Percentiles rank a stretch among this genome's conserved stretches.
Conservation (phyloP, 2,113 vertebrate species). For the Ursus arctos region DNA sequence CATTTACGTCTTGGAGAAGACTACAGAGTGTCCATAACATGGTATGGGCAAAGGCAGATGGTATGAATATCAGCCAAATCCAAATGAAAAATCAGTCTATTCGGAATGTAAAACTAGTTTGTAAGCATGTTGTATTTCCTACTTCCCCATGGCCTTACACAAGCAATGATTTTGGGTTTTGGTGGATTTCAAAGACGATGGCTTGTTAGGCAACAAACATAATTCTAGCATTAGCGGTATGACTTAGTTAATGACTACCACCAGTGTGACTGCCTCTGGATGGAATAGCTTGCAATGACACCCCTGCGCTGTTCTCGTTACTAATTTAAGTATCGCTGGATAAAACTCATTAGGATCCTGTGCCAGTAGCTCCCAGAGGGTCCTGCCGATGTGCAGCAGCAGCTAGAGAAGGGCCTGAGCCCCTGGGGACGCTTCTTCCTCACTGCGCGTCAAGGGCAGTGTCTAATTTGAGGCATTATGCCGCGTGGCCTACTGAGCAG, state of each 20-base stretch:
- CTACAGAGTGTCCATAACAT: not conserved
- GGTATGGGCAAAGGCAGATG: not conserved
- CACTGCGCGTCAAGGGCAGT: not conserved
- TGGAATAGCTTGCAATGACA: not conserved
- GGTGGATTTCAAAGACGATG: not conserved
- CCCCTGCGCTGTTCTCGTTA: not conserved
- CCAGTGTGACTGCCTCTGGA: not conserved
- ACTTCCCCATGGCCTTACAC: not conserved
- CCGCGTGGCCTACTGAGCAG: not conserved
- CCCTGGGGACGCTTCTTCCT: not conserved
- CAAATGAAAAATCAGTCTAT: slow-evolving; percentile 22
- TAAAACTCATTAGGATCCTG: not conserved
- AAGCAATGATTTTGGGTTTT: not conserved
- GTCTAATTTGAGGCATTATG: not conserved
- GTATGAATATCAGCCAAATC: slow-evolving; percentile 7
- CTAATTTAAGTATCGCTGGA: not conserved
- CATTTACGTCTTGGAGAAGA: not conserved
- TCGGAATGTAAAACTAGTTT: not conserved
- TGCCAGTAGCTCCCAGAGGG: not conserved
- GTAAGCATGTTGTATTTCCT: not conserved
- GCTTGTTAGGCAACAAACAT: not conserved
- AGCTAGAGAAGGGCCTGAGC: not conserved
- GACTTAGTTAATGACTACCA: not conserved
- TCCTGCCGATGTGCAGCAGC: not conserved
- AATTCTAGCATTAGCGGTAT: not conserved